Conservation (phyloP, 2,797 vertebrate genomes). For the Halcyon leucocephala region DNA sequence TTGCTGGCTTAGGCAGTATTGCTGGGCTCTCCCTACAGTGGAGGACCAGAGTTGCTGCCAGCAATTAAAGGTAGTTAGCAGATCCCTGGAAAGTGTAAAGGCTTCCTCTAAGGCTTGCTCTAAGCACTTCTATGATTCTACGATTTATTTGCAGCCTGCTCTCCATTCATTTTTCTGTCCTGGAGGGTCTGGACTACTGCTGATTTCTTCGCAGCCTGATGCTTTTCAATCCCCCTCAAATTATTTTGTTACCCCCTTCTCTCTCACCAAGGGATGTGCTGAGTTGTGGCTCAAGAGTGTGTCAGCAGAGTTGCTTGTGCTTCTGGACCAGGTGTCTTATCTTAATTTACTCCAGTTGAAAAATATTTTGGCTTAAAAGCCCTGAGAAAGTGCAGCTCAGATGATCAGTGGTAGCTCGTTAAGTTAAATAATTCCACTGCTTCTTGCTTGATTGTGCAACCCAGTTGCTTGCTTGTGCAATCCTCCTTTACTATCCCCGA, state of each 20-base stretch:
- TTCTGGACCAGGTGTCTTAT: neutral
- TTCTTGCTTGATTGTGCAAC: neutral
- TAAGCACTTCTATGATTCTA: too few relatives aligned
- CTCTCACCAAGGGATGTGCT: accelerated
- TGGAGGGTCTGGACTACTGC: neutral
- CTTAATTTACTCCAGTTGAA: neutral
- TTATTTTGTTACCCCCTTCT: neutral
- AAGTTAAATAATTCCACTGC: neutral
- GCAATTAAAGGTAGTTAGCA: neutral
- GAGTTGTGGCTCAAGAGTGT: accelerated
- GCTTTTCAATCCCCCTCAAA: neutral
- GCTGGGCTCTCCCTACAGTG: neutral
- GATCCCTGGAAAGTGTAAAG: neutral
- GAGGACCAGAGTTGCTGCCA: neutral
- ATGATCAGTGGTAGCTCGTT: neutral
- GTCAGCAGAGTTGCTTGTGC: neutral
- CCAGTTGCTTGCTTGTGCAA: slow-evolving; percentile 9
- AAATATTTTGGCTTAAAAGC: neutral
- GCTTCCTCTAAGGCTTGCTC: neutral
- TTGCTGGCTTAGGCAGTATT: neutral
- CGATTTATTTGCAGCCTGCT: neutral
- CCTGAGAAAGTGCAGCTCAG: neutral
- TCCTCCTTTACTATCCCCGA: neutral
- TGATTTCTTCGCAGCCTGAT: neutral
- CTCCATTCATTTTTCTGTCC: neutral